Evolutionary conservation across 2,797 vertebrate species (phyloP).

Genomic region (Poecilia picta): DNA sequence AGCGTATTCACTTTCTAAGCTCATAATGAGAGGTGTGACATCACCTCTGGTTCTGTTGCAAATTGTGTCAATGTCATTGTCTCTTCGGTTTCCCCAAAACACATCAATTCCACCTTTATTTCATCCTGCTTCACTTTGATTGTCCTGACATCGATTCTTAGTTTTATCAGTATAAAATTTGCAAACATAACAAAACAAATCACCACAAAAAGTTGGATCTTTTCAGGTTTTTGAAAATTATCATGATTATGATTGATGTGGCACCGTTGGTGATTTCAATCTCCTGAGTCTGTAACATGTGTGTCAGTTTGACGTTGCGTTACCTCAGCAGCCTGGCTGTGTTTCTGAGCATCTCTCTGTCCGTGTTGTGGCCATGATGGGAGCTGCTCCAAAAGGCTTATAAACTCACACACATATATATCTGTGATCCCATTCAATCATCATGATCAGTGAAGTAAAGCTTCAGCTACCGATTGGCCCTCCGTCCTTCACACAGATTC

Average conservation of each 20-base stretch:
- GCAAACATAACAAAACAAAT: background rate
- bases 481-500: slow-evolving; percentile 19
- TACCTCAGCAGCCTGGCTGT: slow-evolving; percentile 28
- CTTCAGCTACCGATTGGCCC: background rate
- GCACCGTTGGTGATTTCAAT: slow-evolving; percentile 16
- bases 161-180: background rate
- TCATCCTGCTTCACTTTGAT: background rate
- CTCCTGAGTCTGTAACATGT: slow-evolving; percentile 49
- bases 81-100: background rate
- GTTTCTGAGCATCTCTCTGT: slow-evolving; percentile 37
- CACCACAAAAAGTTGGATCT: background rate
- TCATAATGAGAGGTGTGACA: slow-evolving; percentile 19
- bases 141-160: background rate
- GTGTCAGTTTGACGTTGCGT: slow-evolving; percentile 50
- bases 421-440: slow-evolving; percentile 8
- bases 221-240: background rate
- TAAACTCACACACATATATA: slow-evolving; percentile 11
- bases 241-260: background rate
- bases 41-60: background rate
- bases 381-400: slow-evolving; percentile 21
- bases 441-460: background rate
- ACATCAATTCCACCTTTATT: background rate
- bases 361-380: slow-evolving; percentile 61
- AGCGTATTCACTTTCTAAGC: slow-evolving; percentile 35
- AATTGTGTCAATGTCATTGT: slow-evolving; percentile 7